Conservation (phyloP, 2,888 invertebrate genomes). For the Noctua janthina region DNA sequence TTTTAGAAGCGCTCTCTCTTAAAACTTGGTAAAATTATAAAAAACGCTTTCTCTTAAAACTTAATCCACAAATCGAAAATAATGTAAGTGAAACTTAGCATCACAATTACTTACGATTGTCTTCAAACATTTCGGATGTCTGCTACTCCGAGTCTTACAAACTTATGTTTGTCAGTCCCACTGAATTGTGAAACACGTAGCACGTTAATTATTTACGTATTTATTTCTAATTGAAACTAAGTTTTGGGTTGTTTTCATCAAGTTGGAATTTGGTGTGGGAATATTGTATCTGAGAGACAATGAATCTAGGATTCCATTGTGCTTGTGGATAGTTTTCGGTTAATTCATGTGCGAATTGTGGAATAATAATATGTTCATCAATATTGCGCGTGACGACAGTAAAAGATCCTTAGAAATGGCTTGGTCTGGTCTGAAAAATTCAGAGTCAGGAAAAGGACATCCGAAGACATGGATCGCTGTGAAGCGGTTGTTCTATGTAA, state of each 20-base stretch:
- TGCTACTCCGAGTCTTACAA: conserved; percentile 16
- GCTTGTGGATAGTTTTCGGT: neutral
- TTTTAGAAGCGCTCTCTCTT: neutral
- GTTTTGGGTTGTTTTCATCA: conserved; percentile 15
- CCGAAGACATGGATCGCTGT: no score
- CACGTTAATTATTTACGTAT: conserved; percentile 15
- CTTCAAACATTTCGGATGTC: conserved; percentile 51
- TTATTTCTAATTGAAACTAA: conserved; percentile 45
- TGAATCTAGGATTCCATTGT: neutral
- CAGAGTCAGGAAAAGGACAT: no score
- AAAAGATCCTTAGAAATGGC: neutral
- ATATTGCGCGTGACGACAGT: neutral
- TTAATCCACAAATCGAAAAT: conserved; percentile 40
- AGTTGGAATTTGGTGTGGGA: conserved; percentile 8
- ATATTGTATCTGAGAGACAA: conserved; percentile 2
- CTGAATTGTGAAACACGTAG: conserved; percentile 20
- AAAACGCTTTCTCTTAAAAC: conserved; percentile 25
- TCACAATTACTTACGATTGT: conserved; percentile 62
- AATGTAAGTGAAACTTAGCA: conserved; percentile 62
- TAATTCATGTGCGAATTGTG: neutral
- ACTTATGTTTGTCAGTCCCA: conserved; percentile 35
- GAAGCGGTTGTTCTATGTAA: neutral
- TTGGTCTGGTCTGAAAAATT: no score
- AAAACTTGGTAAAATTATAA: neutral
- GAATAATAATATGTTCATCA: neutral